Base-by-base conservation (phyloP, 2,888 invertebrate species). In the Folsomia candida region DNA sequence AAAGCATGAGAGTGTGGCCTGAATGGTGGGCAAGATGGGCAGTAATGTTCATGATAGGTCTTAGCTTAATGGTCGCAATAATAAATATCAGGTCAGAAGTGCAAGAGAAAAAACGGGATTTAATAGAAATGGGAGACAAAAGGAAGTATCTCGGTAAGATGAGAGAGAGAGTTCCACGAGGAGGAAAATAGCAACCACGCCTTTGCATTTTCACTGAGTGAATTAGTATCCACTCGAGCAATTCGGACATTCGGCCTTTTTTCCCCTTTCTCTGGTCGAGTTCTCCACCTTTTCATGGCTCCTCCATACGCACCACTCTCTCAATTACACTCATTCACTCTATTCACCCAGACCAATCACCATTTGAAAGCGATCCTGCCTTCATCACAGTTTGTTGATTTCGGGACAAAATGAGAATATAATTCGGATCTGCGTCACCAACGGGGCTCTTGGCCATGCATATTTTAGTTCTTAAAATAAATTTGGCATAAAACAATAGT, bases 71-170 rank as follows among this genome's bases (percentile, higher is more conserved):
- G 59, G 26, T 14, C 27, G 26, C n/a, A 59, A 59, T 59, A 59
- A 59, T 59, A 59, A 59, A 59, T 59, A 59, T 59, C 59, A 59
- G 25, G 59, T 59, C 59, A 59, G 14, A 59, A 59, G 59, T 59
- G 26, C 24, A 59, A 25, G 6, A 24, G 6, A 59, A 26, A 20
- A 59, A 59, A 20, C n/a, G 20, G n/a, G 26, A 59, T 24, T 59
- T 59, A 59, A 59, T 59, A 59, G 59, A 59, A 59, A 59, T 59
- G 59, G 25, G 24, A 59, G 59, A 59, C 24, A 59, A 59, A 24
- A 14, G 26, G 24, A 59, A 59, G 57, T 37, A 37, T 37, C 37
- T 37, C 37, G 37, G 37, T 37, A 4, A 37, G 14, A 14, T 37
- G 14, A 37, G 37, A 37, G 37, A n/a, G 37, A 4, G 37, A 37